These are phyloP conservation scores for Lamprotornis superbus DNA, from an alignment of 2,113 vertebrate species.

Conservation along the genomic window DNA sequence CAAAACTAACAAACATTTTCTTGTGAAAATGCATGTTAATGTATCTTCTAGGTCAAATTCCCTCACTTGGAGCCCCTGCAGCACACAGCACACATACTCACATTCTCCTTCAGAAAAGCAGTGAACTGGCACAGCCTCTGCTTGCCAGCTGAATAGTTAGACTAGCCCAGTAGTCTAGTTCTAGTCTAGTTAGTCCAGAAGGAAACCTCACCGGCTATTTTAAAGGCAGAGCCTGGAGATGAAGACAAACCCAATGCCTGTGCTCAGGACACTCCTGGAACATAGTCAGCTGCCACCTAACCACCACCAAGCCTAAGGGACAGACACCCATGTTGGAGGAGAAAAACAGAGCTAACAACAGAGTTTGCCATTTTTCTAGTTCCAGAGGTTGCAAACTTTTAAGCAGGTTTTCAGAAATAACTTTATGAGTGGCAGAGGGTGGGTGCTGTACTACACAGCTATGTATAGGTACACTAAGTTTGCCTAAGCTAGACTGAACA, in stretches of 20 bases:
- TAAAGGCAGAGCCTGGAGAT: not conserved
- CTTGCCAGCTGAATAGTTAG: not conserved
- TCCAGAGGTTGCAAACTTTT: not conserved
- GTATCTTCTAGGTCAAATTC: not conserved
- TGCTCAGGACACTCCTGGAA: not conserved
- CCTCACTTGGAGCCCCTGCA: not conserved
- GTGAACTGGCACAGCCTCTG: not conserved
- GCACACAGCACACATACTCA: rapidly evolving
- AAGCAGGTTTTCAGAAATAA: not conserved
- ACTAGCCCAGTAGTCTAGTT: not conserved
- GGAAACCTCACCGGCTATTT: not conserved
- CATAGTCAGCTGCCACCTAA: not conserved
- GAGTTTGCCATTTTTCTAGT: not conserved
- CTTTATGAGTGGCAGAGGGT: rapidly evolving
- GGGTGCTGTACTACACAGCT: not conserved
- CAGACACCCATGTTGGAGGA: rapidly evolving
- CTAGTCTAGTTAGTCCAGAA: not conserved
- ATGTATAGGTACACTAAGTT: not conserved
- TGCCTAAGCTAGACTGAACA: not conserved
- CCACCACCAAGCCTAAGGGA: not conserved
- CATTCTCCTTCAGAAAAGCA: not conserved
- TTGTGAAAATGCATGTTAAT: not conserved
- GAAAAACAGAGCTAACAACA: not conserved
- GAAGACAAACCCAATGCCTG: not conserved
- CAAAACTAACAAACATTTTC: not conserved